A percentile compares a stretch with the other conserved stretches of the same genome.
phyloP scores from a whole-genome alignment of 2,888 invertebrate species.

The Willowsia nigromaculata region DNA sequence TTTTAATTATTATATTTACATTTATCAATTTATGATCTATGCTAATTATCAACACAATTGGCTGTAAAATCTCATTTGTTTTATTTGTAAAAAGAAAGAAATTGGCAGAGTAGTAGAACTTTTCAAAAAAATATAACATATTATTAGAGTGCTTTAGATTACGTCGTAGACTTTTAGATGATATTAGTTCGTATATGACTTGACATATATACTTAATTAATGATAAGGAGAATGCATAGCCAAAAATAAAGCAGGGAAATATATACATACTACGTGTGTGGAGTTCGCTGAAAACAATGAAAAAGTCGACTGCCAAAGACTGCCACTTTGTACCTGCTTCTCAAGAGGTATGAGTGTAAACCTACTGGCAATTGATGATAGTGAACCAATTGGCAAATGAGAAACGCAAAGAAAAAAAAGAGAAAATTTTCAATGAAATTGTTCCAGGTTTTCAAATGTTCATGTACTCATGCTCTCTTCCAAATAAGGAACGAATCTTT shows the following conservation, averaged over 20 bases:
- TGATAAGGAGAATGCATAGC: conserved; percentile 71
- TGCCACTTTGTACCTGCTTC: conserved; percentile 75
- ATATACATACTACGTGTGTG: conserved; percentile 71
- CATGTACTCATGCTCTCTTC: conserved; percentile 69
- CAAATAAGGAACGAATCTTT: conserved; percentile 53
- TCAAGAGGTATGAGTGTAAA: conserved; percentile 71
- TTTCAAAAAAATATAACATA: neutral
- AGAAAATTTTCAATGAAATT: conserved; percentile 33
- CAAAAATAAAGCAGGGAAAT: conserved; percentile 77
- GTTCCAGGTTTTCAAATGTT: conserved; percentile 54
- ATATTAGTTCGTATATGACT: conserved; percentile 59
- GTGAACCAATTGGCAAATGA: conserved; percentile 39
- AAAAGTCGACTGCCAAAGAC: conserved; percentile 71
- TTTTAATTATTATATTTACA: neutral
- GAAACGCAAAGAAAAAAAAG: neutral
- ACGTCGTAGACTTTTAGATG: neutral
- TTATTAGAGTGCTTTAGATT: conserved; percentile 59
- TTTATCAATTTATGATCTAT: neutral
- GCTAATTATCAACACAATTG: conserved; percentile 24
- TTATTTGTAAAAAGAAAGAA: neutral
- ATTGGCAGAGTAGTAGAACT: conserved; percentile 18
- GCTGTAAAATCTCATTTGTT: conserved; percentile 13
- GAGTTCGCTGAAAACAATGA: conserved; percentile 54
- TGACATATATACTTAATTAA: conserved; percentile 71
- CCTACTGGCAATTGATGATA: conserved; percentile 43